Evolutionary conservation across 1,140 invertebrate genomes (phyloP), one percentile per base, ranked within the genome.

Genomic region (Platyura marginata): DNA sequence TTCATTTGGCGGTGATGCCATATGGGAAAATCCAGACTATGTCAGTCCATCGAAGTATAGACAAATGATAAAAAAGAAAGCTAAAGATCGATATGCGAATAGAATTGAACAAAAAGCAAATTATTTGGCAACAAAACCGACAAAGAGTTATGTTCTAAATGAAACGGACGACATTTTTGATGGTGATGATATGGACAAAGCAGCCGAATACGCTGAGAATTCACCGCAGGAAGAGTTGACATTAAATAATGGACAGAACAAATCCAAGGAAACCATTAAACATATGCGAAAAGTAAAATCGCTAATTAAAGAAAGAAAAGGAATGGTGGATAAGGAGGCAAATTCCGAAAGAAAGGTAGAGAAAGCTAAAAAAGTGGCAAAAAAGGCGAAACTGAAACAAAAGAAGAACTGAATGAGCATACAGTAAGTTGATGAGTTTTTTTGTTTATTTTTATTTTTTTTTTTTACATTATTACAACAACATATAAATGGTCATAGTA

Each of bases 11-110:
- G 94, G 93, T 20, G 65, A 75, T 44, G 79, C 89, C 15, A 61
- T 98, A 18, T 99, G 92, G 83, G 81, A 91, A 51, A 98, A 98
- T 74, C 75, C 86, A 2, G 61, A 80, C 49, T 99, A 94, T 66
- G 66, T 94, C 2, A 88, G 89, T 46, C 95, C 95, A 13, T 80
- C 88, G 43, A 79, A 78, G 69, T 74, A 81, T 53, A 68, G 86
- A 37, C 74, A 79, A 59, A 66, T 71, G 22, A 51, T 86, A 3
- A 74, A 69, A 39, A 74, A 78, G 52, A 69, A 70, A 44, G 75
- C 77, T 46, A 77, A 74, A 47, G 66, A 74, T 40, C 88, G 85
- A 57, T 92, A 91, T 57, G 65, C 79, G 18, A 75, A 80, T 44
- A 70, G 78, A 48, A 63, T 90, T 25, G 72, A 85, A 48, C 77